These are phyloP conservation scores for Theristicus caerulescens DNA, from an alignment of 2,113 vertebrate species.

Conservation along the genomic window DNA sequence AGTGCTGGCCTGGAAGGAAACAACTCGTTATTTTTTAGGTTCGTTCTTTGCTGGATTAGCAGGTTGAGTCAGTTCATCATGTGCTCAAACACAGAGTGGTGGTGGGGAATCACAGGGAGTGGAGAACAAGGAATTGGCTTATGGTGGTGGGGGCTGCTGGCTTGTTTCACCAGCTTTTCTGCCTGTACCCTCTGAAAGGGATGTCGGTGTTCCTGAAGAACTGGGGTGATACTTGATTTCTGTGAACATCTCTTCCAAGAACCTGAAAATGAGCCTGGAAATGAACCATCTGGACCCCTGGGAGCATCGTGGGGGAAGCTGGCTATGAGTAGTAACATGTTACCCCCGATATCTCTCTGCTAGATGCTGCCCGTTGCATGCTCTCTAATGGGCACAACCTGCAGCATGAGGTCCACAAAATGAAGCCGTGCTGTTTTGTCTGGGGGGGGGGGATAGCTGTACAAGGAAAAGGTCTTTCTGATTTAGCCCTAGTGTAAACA, in stretches of 20 bases:
- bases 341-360: not conserved
- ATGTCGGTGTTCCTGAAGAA: not conserved
- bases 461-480: not conserved
- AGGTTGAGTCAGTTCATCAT: not conserved
- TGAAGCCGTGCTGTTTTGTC: not conserved
- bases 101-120: not conserved
- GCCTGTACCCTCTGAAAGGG: not conserved
- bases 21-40: not conserved
- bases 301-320: not conserved
- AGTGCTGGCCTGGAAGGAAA: not conserved
- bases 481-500: not conserved
- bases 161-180: not conserved
- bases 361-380: accelerated
- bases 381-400: not conserved
- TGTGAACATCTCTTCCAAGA: not conserved
- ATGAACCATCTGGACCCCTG: not conserved
- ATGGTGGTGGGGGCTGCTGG: not conserved
- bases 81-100: not conserved
- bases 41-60: not conserved
- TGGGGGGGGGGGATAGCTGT: not conserved
- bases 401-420: not conserved
- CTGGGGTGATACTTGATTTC: not conserved
- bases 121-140: not conserved
- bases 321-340: not conserved
- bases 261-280: not conserved